Conservation (phyloP, 2,113 vertebrate genomes). For the Steatornis caripensis region DNA sequence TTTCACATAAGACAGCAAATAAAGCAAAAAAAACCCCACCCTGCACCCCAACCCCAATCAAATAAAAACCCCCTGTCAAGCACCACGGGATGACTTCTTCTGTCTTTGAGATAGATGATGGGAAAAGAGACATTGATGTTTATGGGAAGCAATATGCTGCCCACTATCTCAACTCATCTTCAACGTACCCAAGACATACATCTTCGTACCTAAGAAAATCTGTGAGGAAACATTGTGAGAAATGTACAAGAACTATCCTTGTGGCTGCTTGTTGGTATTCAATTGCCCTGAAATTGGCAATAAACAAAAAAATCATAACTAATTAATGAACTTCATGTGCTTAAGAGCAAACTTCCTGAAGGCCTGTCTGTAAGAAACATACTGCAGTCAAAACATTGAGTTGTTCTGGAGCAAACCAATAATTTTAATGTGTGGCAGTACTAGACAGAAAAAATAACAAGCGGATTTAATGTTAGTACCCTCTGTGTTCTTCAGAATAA, state of each 20-base stretch:
- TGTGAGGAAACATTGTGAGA: background rate
- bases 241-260: background rate
- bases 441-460: background rate
- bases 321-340: background rate
- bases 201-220: background rate
- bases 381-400: background rate
- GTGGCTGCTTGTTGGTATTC: background rate
- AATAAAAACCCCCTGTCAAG: background rate
- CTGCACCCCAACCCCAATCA: background rate
- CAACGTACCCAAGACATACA: background rate
- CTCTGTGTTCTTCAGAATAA: background rate
- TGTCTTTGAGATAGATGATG: background rate
- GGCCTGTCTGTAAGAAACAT: background rate
- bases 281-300: background rate
- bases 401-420: background rate
- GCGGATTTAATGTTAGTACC: background rate
- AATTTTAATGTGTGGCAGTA: background rate
- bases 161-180: background rate
- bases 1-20: background rate
- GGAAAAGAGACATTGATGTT: background rate
- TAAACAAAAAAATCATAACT: background rate
- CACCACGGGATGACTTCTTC: background rate
- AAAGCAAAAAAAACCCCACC: no score
- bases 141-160: background rate
- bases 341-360: background rate